phyloP scores from a whole-genome alignment of 2,113 vertebrate genomes.

The Megaptera novaeangliae region DNA sequence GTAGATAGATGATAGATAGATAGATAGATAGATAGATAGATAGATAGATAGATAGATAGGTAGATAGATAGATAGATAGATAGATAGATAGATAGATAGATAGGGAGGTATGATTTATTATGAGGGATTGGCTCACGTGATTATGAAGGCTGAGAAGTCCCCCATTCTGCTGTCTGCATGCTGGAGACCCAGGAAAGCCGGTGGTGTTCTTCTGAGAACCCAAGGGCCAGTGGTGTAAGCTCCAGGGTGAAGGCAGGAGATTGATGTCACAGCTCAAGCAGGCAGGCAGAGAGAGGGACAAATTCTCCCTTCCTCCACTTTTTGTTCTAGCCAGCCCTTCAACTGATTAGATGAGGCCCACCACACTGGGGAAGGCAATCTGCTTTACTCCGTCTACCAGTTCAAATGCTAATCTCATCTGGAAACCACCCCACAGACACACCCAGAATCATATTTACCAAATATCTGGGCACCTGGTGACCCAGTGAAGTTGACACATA shows the following conservation, averaged over 20 bases:
- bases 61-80: too few relatives aligned
- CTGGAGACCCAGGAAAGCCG: background rate
- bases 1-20: too few relatives aligned
- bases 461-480: background rate
- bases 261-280: background rate
- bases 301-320: background rate
- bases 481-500: background rate
- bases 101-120: background rate
- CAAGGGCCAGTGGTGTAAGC: background rate
- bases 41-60: too few relatives aligned
- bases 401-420: background rate
- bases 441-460: background rate
- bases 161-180: background rate
- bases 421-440: background rate
- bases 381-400: background rate
- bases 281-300: background rate
- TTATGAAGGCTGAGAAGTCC: background rate
- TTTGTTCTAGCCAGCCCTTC: background rate
- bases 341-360: background rate
- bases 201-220: background rate
- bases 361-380: background rate
- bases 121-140: background rate
- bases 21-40: too few relatives aligned
- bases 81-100: background rate
- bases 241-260: background rate